phyloP scores from a whole-genome alignment of 2,797 vertebrate species.

The Botia kubotai region DNA sequence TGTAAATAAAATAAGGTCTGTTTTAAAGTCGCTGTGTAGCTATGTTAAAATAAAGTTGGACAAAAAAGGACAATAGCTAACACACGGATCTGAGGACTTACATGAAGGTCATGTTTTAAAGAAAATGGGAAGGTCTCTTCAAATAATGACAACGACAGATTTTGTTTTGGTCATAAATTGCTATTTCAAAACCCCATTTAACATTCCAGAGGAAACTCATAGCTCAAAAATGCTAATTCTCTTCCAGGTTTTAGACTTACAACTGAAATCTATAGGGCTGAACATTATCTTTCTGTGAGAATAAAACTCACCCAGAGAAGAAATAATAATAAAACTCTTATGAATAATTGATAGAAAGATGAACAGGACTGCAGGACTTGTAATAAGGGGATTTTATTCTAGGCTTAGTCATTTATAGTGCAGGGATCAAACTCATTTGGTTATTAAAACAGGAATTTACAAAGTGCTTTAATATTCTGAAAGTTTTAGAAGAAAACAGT shows the following conservation, averaged over 20 bases:
- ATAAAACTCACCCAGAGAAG: constrained; percentile 19
- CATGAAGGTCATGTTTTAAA: no score
- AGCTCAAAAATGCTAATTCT: neutral
- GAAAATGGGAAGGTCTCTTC: neutral
- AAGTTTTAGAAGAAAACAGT: neutral
- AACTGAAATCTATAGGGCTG: constrained; percentile 17
- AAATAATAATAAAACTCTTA: constrained; percentile 31
- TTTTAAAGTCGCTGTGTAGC: no score
- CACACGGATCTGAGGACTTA: no score
- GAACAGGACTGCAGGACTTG: constrained; percentile 25
- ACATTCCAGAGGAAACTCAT: neutral
- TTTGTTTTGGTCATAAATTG: neutral
- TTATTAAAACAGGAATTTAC: neutral
- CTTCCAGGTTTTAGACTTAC: neutral
- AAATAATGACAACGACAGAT: neutral
- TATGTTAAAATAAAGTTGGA: no score
- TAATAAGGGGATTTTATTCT: constrained; percentile 11
- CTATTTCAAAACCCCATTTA: neutral
- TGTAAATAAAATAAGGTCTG: no score
- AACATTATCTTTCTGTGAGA: constrained; percentile 11
- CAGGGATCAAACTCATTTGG: constrained; percentile 1
- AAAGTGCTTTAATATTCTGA: neutral
- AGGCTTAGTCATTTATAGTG: neutral
- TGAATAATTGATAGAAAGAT: constrained; percentile 26
- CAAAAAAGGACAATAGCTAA: no score